Evolutionary conservation across 1,140 invertebrate species (phyloP).

Genomic region (Drosophila paulistorum): DNA sequence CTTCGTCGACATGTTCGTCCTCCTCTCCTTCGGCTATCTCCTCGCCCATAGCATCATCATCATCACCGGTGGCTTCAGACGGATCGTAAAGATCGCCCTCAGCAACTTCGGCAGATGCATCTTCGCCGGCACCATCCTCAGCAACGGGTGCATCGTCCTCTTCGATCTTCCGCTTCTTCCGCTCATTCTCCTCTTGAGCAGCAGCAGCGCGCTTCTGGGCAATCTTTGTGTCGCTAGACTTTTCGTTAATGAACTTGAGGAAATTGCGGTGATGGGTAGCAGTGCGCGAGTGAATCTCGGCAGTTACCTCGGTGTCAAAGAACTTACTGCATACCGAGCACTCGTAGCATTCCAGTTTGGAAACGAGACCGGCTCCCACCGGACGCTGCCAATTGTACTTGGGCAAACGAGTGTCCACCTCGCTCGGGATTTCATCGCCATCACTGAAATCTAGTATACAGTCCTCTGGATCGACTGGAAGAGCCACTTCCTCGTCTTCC

Average conservation of each 20-base stretch:
- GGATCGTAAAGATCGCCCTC: constrained; percentile 65
- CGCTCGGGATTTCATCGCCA: constrained; percentile 84
- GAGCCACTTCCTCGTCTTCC: constrained; percentile 71
- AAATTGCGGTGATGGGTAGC: constrained; percentile 85
- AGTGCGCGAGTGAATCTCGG: constrained; percentile 85
- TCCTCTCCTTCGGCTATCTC: constrained; percentile 6
- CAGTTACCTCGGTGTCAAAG: constrained; percentile 85
- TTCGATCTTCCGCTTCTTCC: constrained; percentile 79
- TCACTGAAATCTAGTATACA: constrained; percentile 84
- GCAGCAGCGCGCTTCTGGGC: constrained; percentile 82
- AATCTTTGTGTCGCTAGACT: constrained; percentile 82
- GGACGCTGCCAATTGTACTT: constrained; percentile 83
- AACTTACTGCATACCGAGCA: constrained; percentile 86
- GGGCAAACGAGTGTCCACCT: constrained; percentile 78
- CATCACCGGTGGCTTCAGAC: constrained; percentile 74
- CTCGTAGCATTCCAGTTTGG: constrained; percentile 85
- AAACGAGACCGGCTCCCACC: constrained; percentile 84
- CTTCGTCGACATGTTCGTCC: constrained; percentile 13
- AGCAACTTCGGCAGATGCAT: constrained; percentile 43
- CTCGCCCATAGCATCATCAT: constrained; percentile 63
- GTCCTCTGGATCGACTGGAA: constrained; percentile 82
- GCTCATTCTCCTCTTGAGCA: constrained; percentile 79
- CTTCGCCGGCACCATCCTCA: constrained; percentile 39
- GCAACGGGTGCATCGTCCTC: constrained; percentile 65
- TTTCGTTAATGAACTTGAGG: constrained; percentile 83